Evolutionary conservation across 2,797 vertebrate species (phyloP).

Genomic region (Taeniopygia guttata): DNA sequence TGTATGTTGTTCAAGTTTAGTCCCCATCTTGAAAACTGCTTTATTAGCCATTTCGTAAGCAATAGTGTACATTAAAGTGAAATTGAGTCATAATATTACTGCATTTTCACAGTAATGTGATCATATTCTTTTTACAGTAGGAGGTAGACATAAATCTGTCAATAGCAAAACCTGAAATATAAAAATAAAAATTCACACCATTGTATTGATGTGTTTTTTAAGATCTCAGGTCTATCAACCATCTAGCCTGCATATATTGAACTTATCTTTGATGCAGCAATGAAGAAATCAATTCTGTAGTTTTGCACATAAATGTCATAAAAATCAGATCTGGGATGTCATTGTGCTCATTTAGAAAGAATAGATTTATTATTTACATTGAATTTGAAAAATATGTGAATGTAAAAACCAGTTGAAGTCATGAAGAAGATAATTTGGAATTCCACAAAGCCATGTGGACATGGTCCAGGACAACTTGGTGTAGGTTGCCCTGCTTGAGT

Average conservation of each 20-base stretch:
- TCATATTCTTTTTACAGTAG: slow-evolving; percentile 14
- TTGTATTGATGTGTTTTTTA: slow-evolving; percentile 44
- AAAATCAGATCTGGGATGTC: slow-evolving; percentile 23
- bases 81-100: slow-evolving; percentile 25
- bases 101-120: not conserved
- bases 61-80: slow-evolving; percentile 39
- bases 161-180: slow-evolving; percentile 5
- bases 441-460: not conserved
- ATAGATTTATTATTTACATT: slow-evolving; percentile 31
- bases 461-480: not conserved
- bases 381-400: not conserved
- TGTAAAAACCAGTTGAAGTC: not conserved
- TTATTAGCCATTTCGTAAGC: slow-evolving; percentile 5
- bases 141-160: not conserved
- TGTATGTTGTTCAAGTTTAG: not conserved
- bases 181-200: not conserved
- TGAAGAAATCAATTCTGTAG: slow-evolving; percentile 23
- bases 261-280: not conserved
- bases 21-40: not conserved
- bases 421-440: not conserved
- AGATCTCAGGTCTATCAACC: slow-evolving; percentile 19
- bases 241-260: slow-evolving; percentile 23
- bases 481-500: not conserved
- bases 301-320: not conserved
- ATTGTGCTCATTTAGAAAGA: slow-evolving; percentile 31